Evolutionary conservation across 2,797 vertebrate species (phyloP).

Genomic region (Xenops minutus): DNA sequence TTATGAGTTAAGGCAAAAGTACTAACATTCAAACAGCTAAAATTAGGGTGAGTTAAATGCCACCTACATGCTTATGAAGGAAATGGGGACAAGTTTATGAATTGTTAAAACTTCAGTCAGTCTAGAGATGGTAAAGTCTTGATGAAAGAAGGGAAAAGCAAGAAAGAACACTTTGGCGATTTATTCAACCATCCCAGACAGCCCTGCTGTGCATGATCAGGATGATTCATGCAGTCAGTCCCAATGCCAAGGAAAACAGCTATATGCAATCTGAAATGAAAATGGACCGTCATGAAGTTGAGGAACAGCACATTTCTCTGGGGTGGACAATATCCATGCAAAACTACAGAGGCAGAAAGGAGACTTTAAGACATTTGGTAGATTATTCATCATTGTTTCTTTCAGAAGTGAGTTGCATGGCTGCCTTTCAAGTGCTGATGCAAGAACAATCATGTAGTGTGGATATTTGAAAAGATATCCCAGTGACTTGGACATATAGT

Average conservation of each 20-base stretch:
- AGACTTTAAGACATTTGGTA: slow-evolving; percentile 22
- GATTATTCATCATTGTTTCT: slow-evolving; percentile 22
- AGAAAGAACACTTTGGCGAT: background rate
- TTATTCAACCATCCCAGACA: slow-evolving; percentile 48
- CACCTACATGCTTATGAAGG: background rate
- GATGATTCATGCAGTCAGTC: slow-evolving; percentile 45
- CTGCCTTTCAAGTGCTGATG: slow-evolving; percentile 19
- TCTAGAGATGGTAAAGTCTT: background rate
- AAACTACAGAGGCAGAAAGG: slow-evolving; percentile 20
- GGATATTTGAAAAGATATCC: background rate
- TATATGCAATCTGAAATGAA: slow-evolving; percentile 28
- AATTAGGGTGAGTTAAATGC: background rate
- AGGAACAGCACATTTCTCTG: background rate
- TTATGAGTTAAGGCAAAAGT: background rate
- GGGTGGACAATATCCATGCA: background rate
- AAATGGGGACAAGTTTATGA: slow-evolving; percentile 14
- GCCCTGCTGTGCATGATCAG: slow-evolving; percentile 39
- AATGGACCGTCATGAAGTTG: background rate
- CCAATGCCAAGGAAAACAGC: slow-evolving; percentile 46
- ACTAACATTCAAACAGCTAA: background rate
- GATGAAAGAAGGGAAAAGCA: slow-evolving; percentile 23
- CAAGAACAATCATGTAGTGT: background rate
- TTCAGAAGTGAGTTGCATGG: slow-evolving; percentile 20
- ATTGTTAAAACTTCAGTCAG: slow-evolving; percentile 5
- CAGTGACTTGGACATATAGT: background rate